Evolutionary conservation across 2,888 invertebrate species (phyloP), one percentile per base, ranked within the genome.

Genomic region (Parnassius glacialis): DNA sequence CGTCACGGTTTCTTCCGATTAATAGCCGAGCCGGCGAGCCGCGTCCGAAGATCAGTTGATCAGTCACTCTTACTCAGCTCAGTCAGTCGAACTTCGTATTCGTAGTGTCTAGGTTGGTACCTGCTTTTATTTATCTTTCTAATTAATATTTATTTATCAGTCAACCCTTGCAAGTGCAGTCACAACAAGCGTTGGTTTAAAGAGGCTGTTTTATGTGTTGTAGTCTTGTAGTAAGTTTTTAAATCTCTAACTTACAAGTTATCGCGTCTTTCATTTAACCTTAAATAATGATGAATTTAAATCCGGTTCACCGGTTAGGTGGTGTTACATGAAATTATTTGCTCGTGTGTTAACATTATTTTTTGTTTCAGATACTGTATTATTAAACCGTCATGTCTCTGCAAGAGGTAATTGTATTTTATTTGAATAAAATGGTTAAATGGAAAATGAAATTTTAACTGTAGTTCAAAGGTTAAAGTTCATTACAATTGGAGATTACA

Each of bases 121-220:
- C 34, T 0, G 34, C 34, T 34, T 34, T 34, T 34, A 34, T 34
- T 34, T 34, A 34, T 34, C 7, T 34, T 34, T 34, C 34, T 7
- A 20, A 20, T 20, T 20, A 20, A 20, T 34, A 34, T 34, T 34
- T 7, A 34, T 34, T 34, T 34, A 34, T 34, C 3, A 34, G 34
- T 34, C 34, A 34, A 34, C 34, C 7, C 7, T 5, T 34, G 34
- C 34, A 34, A 34, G 34, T 34, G 34, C 34, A 34, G 34, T 84
- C 81, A 74, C 76, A 74, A 70, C 72, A 73, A 76, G 81, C 71
- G 68, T 66, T 75, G 74, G 83, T 72, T 64, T 66, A 61, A 74
- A 73, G 64, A 66, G 73, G 76, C 72, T 72, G 83, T 67, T 71
- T 73, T 67, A 67, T 66, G 62, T 63, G 64, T 67, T 70, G 20